These are phyloP conservation scores for Folsomia manolachei DNA, from an alignment of 2,888 invertebrate species.

Conservation along the genomic window DNA sequence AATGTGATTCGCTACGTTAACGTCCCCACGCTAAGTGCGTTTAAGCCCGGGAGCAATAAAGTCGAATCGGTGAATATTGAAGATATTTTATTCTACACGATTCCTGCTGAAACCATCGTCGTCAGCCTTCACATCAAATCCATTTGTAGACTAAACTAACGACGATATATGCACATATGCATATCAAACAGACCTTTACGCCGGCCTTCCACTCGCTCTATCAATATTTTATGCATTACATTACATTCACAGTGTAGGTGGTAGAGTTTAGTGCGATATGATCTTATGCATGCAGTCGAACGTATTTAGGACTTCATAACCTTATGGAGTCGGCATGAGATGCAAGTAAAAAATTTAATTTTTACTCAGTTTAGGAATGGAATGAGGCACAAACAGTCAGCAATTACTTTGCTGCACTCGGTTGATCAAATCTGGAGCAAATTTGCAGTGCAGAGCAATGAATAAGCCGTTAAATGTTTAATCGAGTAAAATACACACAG, in stretches of 20 bases:
- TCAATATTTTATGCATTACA: not conserved
- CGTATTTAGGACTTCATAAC: too few species aligned
- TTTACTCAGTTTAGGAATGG: not conserved
- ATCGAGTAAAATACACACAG: not conserved
- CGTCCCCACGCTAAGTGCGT: not conserved
- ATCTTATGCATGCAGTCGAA: too few species aligned
- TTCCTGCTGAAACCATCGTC: not conserved
- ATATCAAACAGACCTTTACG: too few species aligned
- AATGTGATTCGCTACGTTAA: not conserved
- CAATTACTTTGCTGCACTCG: not conserved
- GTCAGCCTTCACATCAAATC: not conserved
- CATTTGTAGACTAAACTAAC: not conserved
- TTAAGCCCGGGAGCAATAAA: slow-evolving; percentile 6
- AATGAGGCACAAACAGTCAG: not conserved
- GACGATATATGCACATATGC: not conserved
- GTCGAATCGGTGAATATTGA: not conserved
- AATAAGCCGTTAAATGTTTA: not conserved
- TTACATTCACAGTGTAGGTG: too few species aligned
- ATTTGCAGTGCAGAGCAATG: too few species aligned
- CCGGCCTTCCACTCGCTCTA: too few species aligned
- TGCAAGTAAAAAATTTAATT: not conserved
- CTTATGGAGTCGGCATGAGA: too few species aligned
- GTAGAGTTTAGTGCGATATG: too few species aligned
- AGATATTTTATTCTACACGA: not conserved
- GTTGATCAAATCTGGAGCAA: too few species aligned